Percentiles rank a stretch among this genome's conserved stretches.
These are phyloP conservation scores for Pipistrellus pygmaeus DNA, from an alignment of 2,797 vertebrate species.

Conservation along the genomic window DNA sequence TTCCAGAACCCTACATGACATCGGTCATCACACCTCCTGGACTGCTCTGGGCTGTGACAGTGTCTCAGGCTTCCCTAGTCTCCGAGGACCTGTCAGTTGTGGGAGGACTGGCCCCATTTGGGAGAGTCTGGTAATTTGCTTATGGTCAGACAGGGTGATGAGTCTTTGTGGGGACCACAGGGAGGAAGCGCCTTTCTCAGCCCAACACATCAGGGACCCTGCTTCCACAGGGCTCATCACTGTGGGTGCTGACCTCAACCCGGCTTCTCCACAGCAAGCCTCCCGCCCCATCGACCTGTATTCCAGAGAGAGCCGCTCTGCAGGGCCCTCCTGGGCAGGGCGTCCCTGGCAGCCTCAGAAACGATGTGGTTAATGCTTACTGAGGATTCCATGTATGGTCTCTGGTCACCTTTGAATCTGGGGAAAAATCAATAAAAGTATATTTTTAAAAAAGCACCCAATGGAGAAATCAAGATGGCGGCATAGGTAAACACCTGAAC, in stretches of 20 bases:
- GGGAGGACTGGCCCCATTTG: no score
- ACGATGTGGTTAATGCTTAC: neutral
- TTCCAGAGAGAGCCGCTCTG: no score
- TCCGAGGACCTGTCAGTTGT: neutral
- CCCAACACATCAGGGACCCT: rapidly evolving
- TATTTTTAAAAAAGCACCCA: no score
- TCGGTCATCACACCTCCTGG: neutral
- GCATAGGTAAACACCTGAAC: no score
- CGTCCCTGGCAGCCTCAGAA: neutral
- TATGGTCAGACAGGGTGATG: no score
- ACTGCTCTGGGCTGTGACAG: neutral
- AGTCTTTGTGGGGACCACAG: neutral
- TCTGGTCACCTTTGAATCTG: neutral
- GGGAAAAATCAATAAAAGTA: no score
- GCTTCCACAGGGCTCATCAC: neutral
- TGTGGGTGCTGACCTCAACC: neutral
- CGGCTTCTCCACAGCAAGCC: rapidly evolving
- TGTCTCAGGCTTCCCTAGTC: neutral
- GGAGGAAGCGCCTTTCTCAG: rapidly evolving
- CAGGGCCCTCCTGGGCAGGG: neutral
- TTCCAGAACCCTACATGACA: neutral
- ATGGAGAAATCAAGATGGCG: no score
- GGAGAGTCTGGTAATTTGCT: neutral
- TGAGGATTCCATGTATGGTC: neutral
- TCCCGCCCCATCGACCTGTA: rapidly evolving